phyloP scores from a whole-genome alignment of 1,140 invertebrate species.

The Drosophila erecta region DNA sequence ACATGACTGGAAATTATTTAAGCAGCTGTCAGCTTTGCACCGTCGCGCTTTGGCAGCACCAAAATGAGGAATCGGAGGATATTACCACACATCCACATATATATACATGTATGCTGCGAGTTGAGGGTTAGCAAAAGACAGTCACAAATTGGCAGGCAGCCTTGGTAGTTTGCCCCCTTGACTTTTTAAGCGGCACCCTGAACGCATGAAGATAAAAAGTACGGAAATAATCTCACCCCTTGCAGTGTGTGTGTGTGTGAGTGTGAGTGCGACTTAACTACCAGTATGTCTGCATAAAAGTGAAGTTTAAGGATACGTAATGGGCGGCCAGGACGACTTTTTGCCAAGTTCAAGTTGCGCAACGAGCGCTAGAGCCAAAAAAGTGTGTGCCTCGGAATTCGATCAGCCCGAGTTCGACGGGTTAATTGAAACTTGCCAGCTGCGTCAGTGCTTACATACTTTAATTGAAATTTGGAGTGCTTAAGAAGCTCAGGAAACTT shows the following conservation, averaged over 20 bases:
- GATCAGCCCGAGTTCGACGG: slow-evolving; percentile 51
- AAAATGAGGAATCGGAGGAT: slow-evolving; percentile 38
- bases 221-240: slow-evolving; percentile 51
- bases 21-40: slow-evolving; percentile 65
- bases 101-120: slow-evolving; percentile 2
- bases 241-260: neutral
- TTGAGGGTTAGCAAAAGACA: slow-evolving; percentile 46
- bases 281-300: slow-evolving; percentile 54
- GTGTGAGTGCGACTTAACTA: slow-evolving; percentile 41
- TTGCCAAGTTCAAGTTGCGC: slow-evolving; percentile 39
- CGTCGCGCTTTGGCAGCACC: slow-evolving; percentile 57
- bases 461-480: slow-evolving; percentile 38
- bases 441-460: slow-evolving; percentile 23
- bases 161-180: slow-evolving; percentile 55
- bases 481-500: slow-evolving; percentile 15
- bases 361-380: slow-evolving; percentile 18
- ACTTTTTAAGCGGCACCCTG: slow-evolving; percentile 62
- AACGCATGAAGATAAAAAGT: slow-evolving; percentile 57
- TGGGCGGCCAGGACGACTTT: slow-evolving; percentile 16
- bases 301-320: slow-evolving; percentile 44
- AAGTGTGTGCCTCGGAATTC: slow-evolving; percentile 29
- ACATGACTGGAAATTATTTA: slow-evolving; percentile 67
- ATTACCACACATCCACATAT: neutral
- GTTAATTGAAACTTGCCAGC: slow-evolving; percentile 45
- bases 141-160: slow-evolving; percentile 65